Conservation (phyloP, 2,113 vertebrate genomes). For the Myiozetetes cayanensis region DNA sequence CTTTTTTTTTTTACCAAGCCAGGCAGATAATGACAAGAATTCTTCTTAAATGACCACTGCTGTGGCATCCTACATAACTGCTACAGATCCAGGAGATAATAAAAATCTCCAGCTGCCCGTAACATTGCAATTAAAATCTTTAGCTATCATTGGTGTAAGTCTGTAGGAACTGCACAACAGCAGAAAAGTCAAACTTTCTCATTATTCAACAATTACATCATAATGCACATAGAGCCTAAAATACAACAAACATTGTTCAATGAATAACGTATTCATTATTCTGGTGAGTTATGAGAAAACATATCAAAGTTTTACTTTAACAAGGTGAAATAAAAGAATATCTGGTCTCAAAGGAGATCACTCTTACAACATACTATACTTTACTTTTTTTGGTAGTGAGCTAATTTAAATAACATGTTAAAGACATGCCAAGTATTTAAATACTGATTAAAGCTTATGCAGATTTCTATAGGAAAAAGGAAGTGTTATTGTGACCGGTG, state of each 20-base stretch:
- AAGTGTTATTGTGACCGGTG: neutral
- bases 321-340: neutral
- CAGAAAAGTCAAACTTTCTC: neutral
- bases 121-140: slow-evolving; percentile 7
- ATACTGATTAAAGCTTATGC: neutral
- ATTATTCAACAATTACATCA: neutral
- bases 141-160: neutral
- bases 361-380: neutral
- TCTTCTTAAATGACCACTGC: neutral
- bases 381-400: neutral
- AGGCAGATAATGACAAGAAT: neutral
- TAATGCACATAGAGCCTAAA: neutral
- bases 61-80: neutral
- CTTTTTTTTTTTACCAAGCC: neutral
- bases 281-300: neutral
- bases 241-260: neutral
- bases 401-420: neutral
- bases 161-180: neutral
- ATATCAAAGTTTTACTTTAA: neutral
- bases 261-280: neutral
- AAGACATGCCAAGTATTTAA: neutral
- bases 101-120: neutral
- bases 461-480: neutral
- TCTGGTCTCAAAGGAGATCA: neutral
- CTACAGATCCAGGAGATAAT: neutral